These are phyloP conservation scores for Ceramica pisi DNA, from an alignment of 2,888 invertebrate species.

Conservation along the genomic window DNA sequence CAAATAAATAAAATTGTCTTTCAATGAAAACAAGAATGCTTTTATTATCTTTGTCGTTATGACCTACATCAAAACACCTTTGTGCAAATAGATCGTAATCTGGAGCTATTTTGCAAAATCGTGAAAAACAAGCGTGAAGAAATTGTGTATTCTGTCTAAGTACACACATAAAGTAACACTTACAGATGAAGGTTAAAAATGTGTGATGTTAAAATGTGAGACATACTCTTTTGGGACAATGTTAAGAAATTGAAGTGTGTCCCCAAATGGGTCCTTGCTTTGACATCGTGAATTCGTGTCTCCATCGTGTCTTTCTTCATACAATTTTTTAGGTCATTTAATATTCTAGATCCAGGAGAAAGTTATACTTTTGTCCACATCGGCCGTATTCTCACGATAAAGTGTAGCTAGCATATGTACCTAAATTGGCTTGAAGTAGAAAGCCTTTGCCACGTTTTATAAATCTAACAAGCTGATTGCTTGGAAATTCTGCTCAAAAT, in stretches of 20 bases:
- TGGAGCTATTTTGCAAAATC: slow-evolving; percentile 10
- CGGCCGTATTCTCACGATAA: slow-evolving; percentile 1
- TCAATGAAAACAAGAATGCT: not conserved
- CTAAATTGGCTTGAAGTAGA: not conserved
- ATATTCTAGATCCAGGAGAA: slow-evolving; percentile 19
- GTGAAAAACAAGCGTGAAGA: slow-evolving; percentile 33
- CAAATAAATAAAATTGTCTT: not conserved
- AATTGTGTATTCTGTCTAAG: slow-evolving; percentile 30
- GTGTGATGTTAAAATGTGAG: not conserved
- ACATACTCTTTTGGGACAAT: not conserved
- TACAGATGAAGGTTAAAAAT: slow-evolving; percentile 17
- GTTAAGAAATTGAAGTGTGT: not conserved
- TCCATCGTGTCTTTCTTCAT: not conserved
- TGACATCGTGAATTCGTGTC: too few species aligned
- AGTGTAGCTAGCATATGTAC: not conserved
- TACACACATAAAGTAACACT: slow-evolving; percentile 15
- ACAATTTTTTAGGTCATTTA: not conserved
- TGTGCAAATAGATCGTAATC: slow-evolving; percentile 39
- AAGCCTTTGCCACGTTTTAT: not conserved
- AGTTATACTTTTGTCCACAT: slow-evolving; percentile 6
- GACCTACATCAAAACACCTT: slow-evolving; percentile 36
- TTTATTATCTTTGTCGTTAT: slow-evolving; percentile 21
- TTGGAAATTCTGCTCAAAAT: not conserved
- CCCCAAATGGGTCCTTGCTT: not conserved
- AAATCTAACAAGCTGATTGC: not conserved